These are phyloP conservation scores for Sciurus vulgaris DNA, from an alignment of 2,797 vertebrate species.

Conservation along the genomic window DNA sequence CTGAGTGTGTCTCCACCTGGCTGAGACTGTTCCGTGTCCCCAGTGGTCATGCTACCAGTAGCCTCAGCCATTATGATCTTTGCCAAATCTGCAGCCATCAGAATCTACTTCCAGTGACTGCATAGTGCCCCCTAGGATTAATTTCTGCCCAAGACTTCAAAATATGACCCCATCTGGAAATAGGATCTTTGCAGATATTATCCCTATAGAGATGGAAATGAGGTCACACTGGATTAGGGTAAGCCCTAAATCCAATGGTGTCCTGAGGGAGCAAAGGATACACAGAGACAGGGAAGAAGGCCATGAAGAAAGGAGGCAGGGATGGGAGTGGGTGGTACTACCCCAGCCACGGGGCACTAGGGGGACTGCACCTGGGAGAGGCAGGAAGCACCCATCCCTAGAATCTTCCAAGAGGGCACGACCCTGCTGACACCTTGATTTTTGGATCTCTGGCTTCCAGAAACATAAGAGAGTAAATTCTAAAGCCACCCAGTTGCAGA, in stretches of 20 bases:
- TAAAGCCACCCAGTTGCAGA: neutral
- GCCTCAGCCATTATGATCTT: neutral
- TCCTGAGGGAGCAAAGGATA: neutral
- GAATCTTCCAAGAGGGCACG: neutral
- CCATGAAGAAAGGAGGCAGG: neutral
- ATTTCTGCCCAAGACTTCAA: neutral
- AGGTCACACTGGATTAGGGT: neutral
- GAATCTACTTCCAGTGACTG: neutral
- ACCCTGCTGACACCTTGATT: neutral
- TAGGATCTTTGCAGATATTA: neutral
- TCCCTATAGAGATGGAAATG: neutral
- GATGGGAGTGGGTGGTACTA: neutral
- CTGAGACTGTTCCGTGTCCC: no score
- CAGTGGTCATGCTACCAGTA: neutral
- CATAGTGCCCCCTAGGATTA: neutral
- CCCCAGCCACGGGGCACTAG: neutral
- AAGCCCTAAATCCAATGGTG: neutral
- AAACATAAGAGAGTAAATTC: neutral
- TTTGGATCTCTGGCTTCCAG: neutral
- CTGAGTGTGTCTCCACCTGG: neutral
- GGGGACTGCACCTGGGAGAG: neutral
- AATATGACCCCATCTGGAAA: neutral
- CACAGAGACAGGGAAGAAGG: no score
- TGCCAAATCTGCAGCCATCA: neutral
- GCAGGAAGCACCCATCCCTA: neutral